Conservation (phyloP, 2,113 vertebrate species). For the Meleagris gallopavo region DNA sequence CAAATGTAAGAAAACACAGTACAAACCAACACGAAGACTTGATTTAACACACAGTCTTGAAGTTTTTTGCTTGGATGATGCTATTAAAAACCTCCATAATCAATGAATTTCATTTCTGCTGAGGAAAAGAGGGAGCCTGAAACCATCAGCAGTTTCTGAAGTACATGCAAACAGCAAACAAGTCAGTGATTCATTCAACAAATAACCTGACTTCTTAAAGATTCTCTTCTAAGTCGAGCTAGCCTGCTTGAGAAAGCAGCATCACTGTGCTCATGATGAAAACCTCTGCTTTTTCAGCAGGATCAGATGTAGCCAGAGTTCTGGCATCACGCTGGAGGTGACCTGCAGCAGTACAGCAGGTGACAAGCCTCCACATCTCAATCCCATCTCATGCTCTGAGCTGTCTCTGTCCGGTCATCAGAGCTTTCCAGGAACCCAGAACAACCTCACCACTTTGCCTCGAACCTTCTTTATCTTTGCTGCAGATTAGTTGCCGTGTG, state of each 20-base stretch:
- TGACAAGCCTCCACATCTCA: neutral
- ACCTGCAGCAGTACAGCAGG: neutral
- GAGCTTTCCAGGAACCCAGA: constrained; percentile 6
- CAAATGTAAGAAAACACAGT: constrained; percentile 40
- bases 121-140: constrained; percentile 55
- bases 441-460: constrained; percentile 14
- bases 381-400: neutral
- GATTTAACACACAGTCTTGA: constrained; percentile 69
- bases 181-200: constrained; percentile 63
- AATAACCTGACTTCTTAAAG: constrained; percentile 43
- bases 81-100: constrained; percentile 68
- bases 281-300: constrained; percentile 38
- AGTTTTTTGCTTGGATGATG: constrained; percentile 71
- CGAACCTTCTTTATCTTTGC: neutral
- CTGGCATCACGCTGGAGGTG: neutral
- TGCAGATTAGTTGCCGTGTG: neutral
- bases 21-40: constrained; percentile 33
- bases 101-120: constrained; percentile 64
- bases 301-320: neutral
- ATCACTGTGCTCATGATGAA: neutral
- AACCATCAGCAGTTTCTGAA: constrained; percentile 69
- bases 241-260: neutral
- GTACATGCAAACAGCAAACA: constrained; percentile 60
- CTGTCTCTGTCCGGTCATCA: constrained; percentile 8
- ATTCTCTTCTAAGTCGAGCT: constrained; percentile 30